Evolutionary conservation across 2,797 vertebrate genomes (phyloP), one percentile per base, ranked within the genome.

Genomic region (Oophaga sylvatica): DNA sequence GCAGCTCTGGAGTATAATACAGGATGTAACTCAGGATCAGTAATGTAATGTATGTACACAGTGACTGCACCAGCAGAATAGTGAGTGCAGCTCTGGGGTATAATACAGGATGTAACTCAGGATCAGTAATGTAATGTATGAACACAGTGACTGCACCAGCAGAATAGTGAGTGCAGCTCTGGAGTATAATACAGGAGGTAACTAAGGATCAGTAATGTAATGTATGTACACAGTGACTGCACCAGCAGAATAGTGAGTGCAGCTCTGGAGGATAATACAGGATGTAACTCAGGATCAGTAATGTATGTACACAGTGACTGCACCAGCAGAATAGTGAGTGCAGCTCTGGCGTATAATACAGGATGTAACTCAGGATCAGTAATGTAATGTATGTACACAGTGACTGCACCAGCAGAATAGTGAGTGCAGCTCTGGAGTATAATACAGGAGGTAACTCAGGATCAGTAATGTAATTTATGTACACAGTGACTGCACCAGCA

Each of bases 121-220:
- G 35, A 73, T 73, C 41, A 35, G 68, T 41, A 71, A 41, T 71
- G 48, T 53, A 53, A 41, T 35, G 31, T 35, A 41, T 71, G 31
- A 41, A 41, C 16, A 41, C 16, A 71, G 31, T 71, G 68, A 35
- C 15, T 71, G 15, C 6, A 68, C 29, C 68, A 70, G 67, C 67
- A 70, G 67, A 70, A 70, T 71, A 41, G 29, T 71, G 68, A 71
- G 68, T 35, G 31, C 68, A 41, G 31, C 68, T 71, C 68, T 35
- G 68, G 68, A 41, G 68, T 71, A 71, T 71, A 71, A 41, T 71
- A 19, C 68, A 71, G 68, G 31, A 71, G n/a, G n/a, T n/a, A n/a
- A n/a, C n/a, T n/a, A n/a, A n/a, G n/a, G n/a, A n/a, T n/a, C n/a
- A n/a, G n/a, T n/a, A n/a, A n/a, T n/a, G n/a, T n/a, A n/a, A n/a